Percentiles rank a stretch among this genome's conserved stretches.
phyloP scores from a whole-genome alignment of 2,888 invertebrate genomes.

The Hermaeophaga mercurialis region DNA sequence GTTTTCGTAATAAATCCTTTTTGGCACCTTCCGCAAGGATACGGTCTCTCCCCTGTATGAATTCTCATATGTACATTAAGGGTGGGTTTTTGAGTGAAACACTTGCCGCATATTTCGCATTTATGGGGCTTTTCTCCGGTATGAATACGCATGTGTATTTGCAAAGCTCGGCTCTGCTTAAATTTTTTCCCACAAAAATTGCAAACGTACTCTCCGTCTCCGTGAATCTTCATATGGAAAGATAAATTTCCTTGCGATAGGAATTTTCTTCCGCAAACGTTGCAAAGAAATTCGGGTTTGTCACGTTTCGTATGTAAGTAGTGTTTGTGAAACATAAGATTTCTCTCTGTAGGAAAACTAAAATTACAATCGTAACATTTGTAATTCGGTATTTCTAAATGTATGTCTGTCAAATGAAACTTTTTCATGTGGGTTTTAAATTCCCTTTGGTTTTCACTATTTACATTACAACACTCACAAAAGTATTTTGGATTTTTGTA shows the following conservation, averaged over 20 bases:
- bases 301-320: conserved; percentile 47
- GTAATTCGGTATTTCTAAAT: not conserved
- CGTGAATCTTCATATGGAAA: conserved; percentile 58
- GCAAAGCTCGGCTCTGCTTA: conserved; percentile 40
- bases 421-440: not conserved
- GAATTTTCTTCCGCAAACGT: conserved; percentile 55
- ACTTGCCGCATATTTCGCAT: conserved; percentile 46
- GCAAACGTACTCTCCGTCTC: conserved; percentile 62
- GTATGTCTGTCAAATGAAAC: not conserved
- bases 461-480: not conserved
- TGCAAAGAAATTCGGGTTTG: conserved; percentile 53
- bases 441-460: not conserved
- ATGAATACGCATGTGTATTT: conserved; percentile 45
- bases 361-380: conserved; percentile 35
- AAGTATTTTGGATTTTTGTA: not conserved
- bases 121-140: conserved; percentile 44
- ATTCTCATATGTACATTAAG: conserved; percentile 48
- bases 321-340: conserved; percentile 39
- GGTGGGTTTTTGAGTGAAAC: conserved; percentile 41
- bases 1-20: conserved; percentile 37
- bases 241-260: conserved; percentile 37
- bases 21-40: conserved; percentile 49
- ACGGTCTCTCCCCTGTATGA: conserved; percentile 51
- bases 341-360: conserved; percentile 38
- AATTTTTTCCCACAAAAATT: conserved; percentile 58